These are phyloP conservation scores for Drosophila baimaii DNA, from an alignment of 1,140 invertebrate species.

Conservation along the genomic window DNA sequence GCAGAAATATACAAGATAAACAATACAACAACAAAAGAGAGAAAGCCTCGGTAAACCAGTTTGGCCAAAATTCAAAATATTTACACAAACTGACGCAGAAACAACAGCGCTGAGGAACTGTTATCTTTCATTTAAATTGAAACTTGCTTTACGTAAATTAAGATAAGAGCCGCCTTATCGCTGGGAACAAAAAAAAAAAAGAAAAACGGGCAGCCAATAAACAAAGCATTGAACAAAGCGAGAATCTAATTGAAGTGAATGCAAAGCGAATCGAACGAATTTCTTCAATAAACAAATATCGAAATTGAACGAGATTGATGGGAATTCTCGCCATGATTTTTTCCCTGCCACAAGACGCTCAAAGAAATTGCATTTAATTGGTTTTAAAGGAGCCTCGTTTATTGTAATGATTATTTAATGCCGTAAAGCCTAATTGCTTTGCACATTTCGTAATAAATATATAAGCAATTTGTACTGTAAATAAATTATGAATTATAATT, in stretches of 20 bases:
- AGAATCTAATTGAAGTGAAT: constrained; percentile 39
- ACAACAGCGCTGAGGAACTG: constrained; percentile 20
- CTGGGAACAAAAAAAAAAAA: constrained; percentile 24
- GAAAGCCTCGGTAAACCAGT: constrained; percentile 30
- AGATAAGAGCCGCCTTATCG: constrained; percentile 69
- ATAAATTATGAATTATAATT: constrained; percentile 66
- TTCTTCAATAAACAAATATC: constrained; percentile 18
- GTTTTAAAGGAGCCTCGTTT: constrained; percentile 44
- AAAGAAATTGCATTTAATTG: constrained; percentile 47
- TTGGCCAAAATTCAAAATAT: constrained; percentile 51
- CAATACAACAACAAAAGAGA: constrained; percentile 3
- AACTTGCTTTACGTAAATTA: constrained; percentile 62
- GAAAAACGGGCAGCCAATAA: constrained; percentile 27
- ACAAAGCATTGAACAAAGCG: constrained; percentile 27
- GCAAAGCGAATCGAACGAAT: constrained; percentile 38
- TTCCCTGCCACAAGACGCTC: background rate
- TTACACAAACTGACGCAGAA: constrained; percentile 51
- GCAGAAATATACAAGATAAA: constrained; percentile 1
- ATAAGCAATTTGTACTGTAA: constrained; percentile 47
- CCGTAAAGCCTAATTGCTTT: constrained; percentile 28
- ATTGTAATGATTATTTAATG: constrained; percentile 35
- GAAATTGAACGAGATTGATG: constrained; percentile 22
- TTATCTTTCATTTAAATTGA: constrained; percentile 68
- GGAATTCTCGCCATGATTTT: constrained; percentile 8
- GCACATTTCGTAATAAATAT: constrained; percentile 62